These are phyloP conservation scores for Hemaris fuciformis DNA, from an alignment of 2,888 invertebrate genomes.

Conservation along the genomic window DNA sequence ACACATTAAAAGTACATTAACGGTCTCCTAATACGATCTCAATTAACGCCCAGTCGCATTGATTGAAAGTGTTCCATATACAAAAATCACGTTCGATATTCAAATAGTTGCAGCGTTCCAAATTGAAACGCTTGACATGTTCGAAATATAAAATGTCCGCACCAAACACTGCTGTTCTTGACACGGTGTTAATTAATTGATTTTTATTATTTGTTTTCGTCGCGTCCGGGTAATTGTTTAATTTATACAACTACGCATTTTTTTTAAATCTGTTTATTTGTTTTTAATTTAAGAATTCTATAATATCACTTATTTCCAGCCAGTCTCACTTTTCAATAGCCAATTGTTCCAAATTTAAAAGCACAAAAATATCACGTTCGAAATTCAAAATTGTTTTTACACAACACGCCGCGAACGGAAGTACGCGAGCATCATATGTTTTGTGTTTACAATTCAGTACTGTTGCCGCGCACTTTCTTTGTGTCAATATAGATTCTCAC, in stretches of 20 bases:
- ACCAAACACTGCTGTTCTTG: not conserved
- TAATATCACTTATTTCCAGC: not conserved
- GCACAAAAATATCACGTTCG: not conserved
- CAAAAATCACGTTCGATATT: not conserved
- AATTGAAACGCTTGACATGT: not conserved
- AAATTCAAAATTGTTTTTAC: not conserved
- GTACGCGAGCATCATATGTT: not conserved
- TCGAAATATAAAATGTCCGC: not conserved
- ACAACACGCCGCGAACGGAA: not conserved
- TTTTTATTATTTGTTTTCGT: not conserved
- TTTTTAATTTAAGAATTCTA: no score
- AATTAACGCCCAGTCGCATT: not conserved
- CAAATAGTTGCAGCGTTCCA: not conserved
- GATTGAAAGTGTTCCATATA: not conserved
- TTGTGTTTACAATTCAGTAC: not conserved
- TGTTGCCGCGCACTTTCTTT: not conserved
- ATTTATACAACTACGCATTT: no score
- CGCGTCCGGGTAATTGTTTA: not conserved
- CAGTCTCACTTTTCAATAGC: not conserved
- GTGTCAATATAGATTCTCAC: not conserved
- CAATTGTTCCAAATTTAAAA: not conserved
- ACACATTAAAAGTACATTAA: constrained; percentile 4
- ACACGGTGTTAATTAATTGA: not conserved
- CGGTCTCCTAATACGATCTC: not conserved
- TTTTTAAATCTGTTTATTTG: no score